Evolutionary conservation across 1,140 invertebrate species (phyloP).

Genomic region (Chironomus striatipennis): DNA sequence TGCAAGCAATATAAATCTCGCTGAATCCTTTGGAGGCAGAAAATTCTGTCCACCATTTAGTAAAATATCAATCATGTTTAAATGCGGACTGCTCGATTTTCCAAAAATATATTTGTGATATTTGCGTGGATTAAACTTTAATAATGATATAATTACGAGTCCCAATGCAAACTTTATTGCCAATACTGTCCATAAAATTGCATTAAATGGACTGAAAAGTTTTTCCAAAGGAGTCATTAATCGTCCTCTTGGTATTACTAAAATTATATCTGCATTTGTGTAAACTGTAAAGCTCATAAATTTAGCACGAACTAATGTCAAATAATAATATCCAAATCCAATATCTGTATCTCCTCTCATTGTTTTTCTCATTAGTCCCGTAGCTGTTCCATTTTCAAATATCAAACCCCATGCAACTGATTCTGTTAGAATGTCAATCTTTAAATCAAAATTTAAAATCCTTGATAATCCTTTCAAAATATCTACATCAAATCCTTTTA

Average conservation of each 20-base stretch:
- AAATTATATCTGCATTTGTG: background rate
- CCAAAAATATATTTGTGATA: background rate
- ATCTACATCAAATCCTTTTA: background rate
- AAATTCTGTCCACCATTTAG: background rate
- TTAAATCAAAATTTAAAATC: background rate
- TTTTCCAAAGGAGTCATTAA: background rate
- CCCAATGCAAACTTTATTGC: background rate
- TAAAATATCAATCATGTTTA: conserved; percentile 1
- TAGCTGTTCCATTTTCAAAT: background rate
- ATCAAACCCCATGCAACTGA: background rate
- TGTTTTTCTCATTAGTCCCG: background rate
- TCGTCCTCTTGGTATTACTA: background rate
- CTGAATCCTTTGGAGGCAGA: background rate
- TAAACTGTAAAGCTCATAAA: background rate
- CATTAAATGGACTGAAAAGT: background rate
- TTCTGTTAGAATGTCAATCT: background rate
- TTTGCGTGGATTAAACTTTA: background rate
- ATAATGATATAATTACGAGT: background rate
- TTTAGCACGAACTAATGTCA: background rate
- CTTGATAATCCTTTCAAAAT: background rate
- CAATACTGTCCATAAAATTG: background rate
- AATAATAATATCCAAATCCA: background rate
- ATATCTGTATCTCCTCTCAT: background rate
- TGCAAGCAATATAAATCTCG: background rate
- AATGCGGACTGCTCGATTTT: background rate